phyloP scores from a whole-genome alignment of 2,888 invertebrate genomes.

The Apodemia hepburni region DNA sequence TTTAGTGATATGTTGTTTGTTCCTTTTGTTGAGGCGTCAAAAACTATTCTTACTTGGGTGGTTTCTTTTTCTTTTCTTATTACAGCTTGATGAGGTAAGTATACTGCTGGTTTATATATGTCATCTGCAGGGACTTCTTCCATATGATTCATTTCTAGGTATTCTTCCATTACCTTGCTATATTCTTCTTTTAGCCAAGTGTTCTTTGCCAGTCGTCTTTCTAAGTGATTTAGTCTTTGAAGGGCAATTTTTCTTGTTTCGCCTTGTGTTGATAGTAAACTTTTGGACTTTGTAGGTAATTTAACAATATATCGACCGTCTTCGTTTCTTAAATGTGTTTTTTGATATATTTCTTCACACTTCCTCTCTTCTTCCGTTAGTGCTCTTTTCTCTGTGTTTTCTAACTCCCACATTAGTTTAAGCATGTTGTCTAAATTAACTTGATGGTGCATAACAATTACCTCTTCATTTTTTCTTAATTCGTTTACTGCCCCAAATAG shows the following conservation, averaged over 20 bases:
- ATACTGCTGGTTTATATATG: constrained; percentile 2
- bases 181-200: constrained; percentile 14
- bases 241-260: constrained; percentile 16
- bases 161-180: constrained; percentile 21
- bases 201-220: neutral
- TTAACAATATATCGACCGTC: neutral
- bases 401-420: constrained; percentile 4
- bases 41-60: constrained; percentile 35
- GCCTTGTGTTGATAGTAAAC: neutral
- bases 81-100: constrained; percentile 33
- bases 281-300: neutral
- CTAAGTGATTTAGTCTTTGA: constrained; percentile 10
- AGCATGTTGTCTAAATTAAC: neutral
- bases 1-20: constrained; percentile 28
- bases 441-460: neutral
- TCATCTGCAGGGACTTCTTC: constrained; percentile 14
- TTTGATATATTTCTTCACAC: constrained; percentile 12
- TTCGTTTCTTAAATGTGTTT: neutral
- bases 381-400: neutral
- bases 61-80: constrained; percentile 30
- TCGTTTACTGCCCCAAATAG: constrained; percentile 18
- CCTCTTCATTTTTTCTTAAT: neutral
- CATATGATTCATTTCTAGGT: constrained; percentile 21
- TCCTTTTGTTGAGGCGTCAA: constrained; percentile 29
- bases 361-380: constrained; percentile 17